Conservation (phyloP, 30 jellyfish, hydroid and myxozoan genomes). For the Hydractinia symbiolongicarpus region DNA sequence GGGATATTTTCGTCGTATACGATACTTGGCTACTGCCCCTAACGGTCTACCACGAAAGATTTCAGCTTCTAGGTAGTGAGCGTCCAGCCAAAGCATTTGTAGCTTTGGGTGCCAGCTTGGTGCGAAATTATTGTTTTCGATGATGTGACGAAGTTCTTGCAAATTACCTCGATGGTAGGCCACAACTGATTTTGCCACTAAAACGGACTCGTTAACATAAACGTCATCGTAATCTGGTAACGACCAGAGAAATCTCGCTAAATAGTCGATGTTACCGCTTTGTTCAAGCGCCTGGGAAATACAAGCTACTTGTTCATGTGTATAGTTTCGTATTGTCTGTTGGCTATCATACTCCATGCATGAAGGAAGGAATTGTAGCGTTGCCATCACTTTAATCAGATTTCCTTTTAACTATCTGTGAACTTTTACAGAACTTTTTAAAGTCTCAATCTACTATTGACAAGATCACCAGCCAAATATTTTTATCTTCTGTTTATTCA, state of each 20-base stretch:
- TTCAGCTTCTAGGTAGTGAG: slow-evolving; percentile 88
- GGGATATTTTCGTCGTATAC: slow-evolving; percentile 92
- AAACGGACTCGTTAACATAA: slow-evolving; percentile 65
- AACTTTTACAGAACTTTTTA: neutral
- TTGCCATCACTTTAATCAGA: neutral
- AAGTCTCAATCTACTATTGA: neutral
- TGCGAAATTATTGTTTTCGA: slow-evolving; percentile 65
- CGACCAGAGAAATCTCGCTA: slow-evolving; percentile 91
- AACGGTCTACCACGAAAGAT: slow-evolving; percentile 73
- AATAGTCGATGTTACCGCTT: slow-evolving; percentile 85
- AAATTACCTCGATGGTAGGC: slow-evolving; percentile 91
- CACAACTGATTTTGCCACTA: slow-evolving; percentile 81
- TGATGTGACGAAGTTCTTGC: slow-evolving; percentile 76
- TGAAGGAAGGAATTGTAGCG: slow-evolving; percentile 8
- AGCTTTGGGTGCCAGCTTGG: slow-evolving; percentile 62
- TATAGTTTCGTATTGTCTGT: slow-evolving; percentile 38
- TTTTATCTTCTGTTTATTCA: too few relatives aligned
- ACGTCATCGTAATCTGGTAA: slow-evolving; percentile 85
- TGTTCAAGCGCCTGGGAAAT: slow-evolving; percentile 89
- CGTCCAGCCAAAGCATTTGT: slow-evolving; percentile 86
- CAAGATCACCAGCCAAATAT: too few relatives aligned
- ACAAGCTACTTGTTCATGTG: slow-evolving; percentile 95
- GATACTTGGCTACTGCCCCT: slow-evolving; percentile 93
- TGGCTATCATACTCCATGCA: slow-evolving; percentile 11
- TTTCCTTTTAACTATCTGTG: neutral